phyloP scores from a whole-genome alignment of 1,140 invertebrate species.

The Pseudomyrmex sp. region DNA sequence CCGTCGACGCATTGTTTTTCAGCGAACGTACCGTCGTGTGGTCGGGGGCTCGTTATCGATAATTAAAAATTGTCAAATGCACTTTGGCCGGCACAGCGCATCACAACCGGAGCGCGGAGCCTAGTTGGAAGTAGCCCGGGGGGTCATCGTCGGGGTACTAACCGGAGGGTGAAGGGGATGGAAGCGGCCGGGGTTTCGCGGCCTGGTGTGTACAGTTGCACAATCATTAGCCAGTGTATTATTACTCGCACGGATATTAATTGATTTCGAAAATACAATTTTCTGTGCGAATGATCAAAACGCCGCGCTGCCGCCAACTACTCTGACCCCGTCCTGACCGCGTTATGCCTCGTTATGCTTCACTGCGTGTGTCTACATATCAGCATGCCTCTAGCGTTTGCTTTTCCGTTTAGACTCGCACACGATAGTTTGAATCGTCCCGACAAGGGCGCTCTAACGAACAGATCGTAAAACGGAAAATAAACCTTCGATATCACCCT shows the following conservation, averaged over 20 bases:
- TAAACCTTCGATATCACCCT: not conserved
- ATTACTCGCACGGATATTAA: slow-evolving; percentile 83
- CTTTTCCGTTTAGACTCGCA: slow-evolving; percentile 38
- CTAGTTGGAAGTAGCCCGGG: slow-evolving; percentile 77
- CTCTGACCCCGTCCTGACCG: slow-evolving; percentile 14
- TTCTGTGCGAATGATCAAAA: slow-evolving; percentile 85
- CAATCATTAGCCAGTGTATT: slow-evolving; percentile 83
- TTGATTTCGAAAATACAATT: slow-evolving; percentile 85
- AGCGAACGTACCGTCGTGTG: slow-evolving; percentile 61
- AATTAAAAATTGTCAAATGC: slow-evolving; percentile 85
- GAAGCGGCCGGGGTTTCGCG: slow-evolving; percentile 15
- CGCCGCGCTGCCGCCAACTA: slow-evolving; percentile 53
- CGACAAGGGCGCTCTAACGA: slow-evolving; percentile 45
- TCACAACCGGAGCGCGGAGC: slow-evolving; percentile 70
- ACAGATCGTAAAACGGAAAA: slow-evolving; percentile 34
- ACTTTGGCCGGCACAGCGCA: slow-evolving; percentile 76
- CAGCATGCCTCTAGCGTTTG: slow-evolving; percentile 59
- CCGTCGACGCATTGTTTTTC: slow-evolving; percentile 67
- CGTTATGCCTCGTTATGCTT: slow-evolving; percentile 36
- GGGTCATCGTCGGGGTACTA: slow-evolving; percentile 60
- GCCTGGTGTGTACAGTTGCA: slow-evolving; percentile 59
- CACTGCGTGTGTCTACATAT: slow-evolving; percentile 42
- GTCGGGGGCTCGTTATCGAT: slow-evolving; percentile 76
- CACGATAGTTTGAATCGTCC: slow-evolving; percentile 24
- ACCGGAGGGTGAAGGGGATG: slow-evolving; percentile 58